phyloP scores from a whole-genome alignment of 2,888 invertebrate species.

The Piscicola geometra region DNA sequence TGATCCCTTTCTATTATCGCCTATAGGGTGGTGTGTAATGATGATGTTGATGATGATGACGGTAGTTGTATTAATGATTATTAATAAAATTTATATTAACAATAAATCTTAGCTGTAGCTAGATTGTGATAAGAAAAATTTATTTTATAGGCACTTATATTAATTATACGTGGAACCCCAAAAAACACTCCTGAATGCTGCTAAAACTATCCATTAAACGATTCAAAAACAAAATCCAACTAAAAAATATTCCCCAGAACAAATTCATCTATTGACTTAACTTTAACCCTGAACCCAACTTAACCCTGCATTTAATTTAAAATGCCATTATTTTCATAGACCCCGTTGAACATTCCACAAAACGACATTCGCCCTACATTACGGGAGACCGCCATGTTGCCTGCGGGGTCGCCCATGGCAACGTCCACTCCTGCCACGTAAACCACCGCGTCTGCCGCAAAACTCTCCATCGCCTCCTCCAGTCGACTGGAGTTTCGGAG shows the following conservation, averaged over 20 bases:
- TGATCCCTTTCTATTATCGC: slow-evolving; percentile 81
- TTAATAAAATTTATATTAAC: background rate
- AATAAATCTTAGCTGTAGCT: background rate
- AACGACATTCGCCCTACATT: slow-evolving; percentile 58
- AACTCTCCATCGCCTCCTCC: slow-evolving; percentile 57
- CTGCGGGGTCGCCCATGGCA: slow-evolving; percentile 72
- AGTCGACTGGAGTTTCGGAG: background rate
- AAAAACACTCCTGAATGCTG: background rate
- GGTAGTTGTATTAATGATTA: background rate
- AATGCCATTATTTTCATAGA: background rate
- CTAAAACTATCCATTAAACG: background rate
- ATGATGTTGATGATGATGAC: background rate
- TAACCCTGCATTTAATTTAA: background rate
- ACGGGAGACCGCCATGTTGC: slow-evolving; percentile 67
- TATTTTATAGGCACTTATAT: background rate
- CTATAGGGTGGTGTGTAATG: slow-evolving; percentile 56
- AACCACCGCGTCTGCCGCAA: slow-evolving; percentile 70
- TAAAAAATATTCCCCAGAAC: background rate
- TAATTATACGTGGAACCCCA: background rate
- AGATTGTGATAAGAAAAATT: background rate
- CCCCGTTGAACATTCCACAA: background rate
- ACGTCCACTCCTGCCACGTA: slow-evolving; percentile 91
- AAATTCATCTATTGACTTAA: background rate
- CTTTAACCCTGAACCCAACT: too few species aligned
- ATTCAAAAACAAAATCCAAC: background rate